A percentile compares a stretch with the other conserved stretches of the same genome.
Conservation (phyloP, 2,888 invertebrate genomes). For the Drosophila histrio region DNA sequence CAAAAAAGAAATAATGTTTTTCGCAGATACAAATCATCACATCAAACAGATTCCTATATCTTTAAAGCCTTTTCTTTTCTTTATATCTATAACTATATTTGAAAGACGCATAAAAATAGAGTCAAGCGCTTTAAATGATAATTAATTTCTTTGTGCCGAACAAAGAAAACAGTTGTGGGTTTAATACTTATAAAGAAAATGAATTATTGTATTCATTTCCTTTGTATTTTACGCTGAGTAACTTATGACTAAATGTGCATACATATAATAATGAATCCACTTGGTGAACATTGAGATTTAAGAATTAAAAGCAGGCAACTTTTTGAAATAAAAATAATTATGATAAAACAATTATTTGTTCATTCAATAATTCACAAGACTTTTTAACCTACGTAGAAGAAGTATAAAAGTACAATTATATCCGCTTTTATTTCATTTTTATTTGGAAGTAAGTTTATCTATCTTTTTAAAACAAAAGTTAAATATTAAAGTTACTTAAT, state of each 20-base stretch:
- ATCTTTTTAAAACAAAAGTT: too few relatives aligned
- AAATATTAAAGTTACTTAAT: too few relatives aligned
- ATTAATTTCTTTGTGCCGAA: not conserved
- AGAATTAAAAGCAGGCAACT: not conserved
- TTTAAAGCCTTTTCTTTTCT: not conserved
- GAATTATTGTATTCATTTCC: not conserved
- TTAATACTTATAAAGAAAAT: not conserved
- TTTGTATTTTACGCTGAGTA: not conserved
- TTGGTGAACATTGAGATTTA: conserved; percentile 1
- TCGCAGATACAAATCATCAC: conserved; percentile 25
- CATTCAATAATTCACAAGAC: too few relatives aligned
- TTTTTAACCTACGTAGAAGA: too few relatives aligned
- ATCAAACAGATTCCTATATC: conserved; percentile 6
- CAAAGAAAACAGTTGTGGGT: conserved; percentile 1
- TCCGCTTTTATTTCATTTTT: too few relatives aligned
- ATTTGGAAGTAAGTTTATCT: too few relatives aligned
- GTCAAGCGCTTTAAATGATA: not conserved
- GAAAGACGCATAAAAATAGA: not conserved
- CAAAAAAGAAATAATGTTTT: conserved; percentile 67
- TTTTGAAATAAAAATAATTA: not conserved
- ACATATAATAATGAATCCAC: conserved; percentile 1
- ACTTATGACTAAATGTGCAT: conserved; percentile 4
- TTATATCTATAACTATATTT: not conserved
- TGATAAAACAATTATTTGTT: too few relatives aligned
- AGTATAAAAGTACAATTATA: too few relatives aligned